Base-by-base conservation (phyloP, 2,888 invertebrate genomes). In the Andrena praecox region DNA sequence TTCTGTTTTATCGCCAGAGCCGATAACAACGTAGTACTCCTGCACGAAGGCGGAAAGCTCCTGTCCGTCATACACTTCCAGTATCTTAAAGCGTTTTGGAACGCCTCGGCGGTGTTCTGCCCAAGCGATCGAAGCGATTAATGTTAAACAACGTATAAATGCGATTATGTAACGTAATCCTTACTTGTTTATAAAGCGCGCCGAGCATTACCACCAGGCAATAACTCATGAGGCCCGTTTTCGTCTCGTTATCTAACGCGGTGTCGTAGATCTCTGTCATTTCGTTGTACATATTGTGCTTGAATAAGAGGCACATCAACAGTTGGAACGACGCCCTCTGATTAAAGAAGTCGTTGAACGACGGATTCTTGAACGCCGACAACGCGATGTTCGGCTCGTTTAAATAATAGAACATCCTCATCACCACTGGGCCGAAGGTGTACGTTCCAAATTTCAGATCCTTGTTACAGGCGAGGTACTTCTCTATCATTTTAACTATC, bases 401-500 rank as follows among this genome's bases (percentile, higher is more conserved):
- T 52, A 97, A 93, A 88, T 95, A 94, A 92, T 97, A 95, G 79
- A 96, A 96, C 95, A 97, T 95, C 89, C 98, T 95, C 97, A 98
- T 97, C 0, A 97, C 95, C 16, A 98, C 96, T 4, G 98, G 97
- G 0, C 98, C 98, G 95, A 98, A 98, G 5, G 96, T 92, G 93
- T 96, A 98, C 86, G 95, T 96, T n/a, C 97, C 97, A 95, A 98
- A 97, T 80, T 97, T 94, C 75, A 96, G 93, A 85, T 97, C 96
- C 82, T 96, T 96, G 92, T 97, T 97, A 24, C 94, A 92, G 90
- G 96, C 96, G 90, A 96, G 0, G 27, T 62, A 98, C 96, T 96
- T 97, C 93, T 95, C 95, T 84, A 97, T 94, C 97, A 98, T 97
- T 88, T 95, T 95, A 8, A 95, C 89, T 1, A 97, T 92, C 24